Conservation (phyloP, 2,888 invertebrate genomes). For the Rhingia campestris region DNA sequence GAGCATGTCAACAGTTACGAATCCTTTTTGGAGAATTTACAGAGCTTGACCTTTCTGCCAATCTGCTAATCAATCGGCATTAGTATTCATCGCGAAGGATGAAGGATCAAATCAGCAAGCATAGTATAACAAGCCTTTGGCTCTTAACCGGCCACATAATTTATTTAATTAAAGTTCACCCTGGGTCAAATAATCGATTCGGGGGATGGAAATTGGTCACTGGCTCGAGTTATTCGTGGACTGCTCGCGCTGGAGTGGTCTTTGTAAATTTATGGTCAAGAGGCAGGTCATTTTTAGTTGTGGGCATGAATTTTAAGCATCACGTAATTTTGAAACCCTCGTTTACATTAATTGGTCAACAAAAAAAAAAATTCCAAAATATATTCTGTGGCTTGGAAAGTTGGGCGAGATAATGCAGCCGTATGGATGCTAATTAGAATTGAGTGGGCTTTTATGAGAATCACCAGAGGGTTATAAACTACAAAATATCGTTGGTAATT, state of each 20-base stretch:
- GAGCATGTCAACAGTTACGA: too few species aligned
- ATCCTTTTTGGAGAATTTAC: background rate
- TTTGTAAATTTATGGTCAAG: constrained; percentile 9
- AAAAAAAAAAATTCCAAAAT: constrained; percentile 9
- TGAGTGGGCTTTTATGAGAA: too few species aligned
- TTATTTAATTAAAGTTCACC: constrained; percentile 71
- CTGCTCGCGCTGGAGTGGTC: background rate
- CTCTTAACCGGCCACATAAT: constrained; percentile 60
- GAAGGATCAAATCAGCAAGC: constrained; percentile 53
- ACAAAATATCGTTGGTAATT: too few species aligned
- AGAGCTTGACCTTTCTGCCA: constrained; percentile 52
- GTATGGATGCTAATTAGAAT: constrained; percentile 35
- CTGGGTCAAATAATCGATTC: constrained; percentile 69
- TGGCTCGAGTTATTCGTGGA: background rate
- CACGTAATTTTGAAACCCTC: constrained; percentile 45
- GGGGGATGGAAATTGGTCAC: constrained; percentile 57
- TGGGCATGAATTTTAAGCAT: constrained; percentile 12
- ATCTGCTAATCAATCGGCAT: constrained; percentile 54
- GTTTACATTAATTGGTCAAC: constrained; percentile 37
- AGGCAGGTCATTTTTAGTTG: constrained; percentile 6
- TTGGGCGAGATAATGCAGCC: constrained; percentile 22
- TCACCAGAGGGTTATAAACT: too few species aligned
- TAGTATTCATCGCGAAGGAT: constrained; percentile 61
- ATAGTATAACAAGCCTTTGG: constrained; percentile 24
- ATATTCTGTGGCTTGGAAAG: constrained; percentile 13